Percentiles rank a stretch among this genome's conserved stretches.
Conservation (phyloP, 2,888 invertebrate genomes). For the Acanthosepion esculentum region DNA sequence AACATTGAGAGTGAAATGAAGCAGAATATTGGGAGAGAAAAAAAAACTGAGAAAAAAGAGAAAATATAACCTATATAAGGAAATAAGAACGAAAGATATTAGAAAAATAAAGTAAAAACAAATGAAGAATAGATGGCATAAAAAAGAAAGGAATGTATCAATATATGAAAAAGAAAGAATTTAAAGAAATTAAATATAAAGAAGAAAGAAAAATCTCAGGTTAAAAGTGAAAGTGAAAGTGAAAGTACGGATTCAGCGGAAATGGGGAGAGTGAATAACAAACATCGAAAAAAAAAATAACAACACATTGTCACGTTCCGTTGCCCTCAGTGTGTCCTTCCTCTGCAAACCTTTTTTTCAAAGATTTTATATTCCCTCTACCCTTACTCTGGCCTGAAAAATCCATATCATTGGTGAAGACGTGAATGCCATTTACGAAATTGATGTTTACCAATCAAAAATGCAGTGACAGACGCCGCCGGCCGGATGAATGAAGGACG, state of each 20-base stretch:
- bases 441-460: conserved; percentile 23
- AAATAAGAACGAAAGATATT: too few relatives aligned
- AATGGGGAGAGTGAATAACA: neutral
- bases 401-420: conserved; percentile 7
- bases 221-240: neutral
- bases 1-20: too few relatives aligned
- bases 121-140: too few relatives aligned
- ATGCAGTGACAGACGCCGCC: neutral
- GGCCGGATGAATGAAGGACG: neutral
- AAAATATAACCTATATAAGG: too few relatives aligned
- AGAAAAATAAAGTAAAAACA: too few relatives aligned
- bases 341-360: neutral
- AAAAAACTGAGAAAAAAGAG: too few relatives aligned
- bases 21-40: too few relatives aligned
- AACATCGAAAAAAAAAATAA: neutral
- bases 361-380: neutral
- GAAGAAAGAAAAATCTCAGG: neutral
- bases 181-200: neutral
- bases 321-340: neutral
- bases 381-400: neutral
- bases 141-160: too few relatives aligned
- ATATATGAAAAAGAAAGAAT: too few relatives aligned
- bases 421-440: conserved; percentile 22
- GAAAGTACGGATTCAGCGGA: neutral
- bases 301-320: neutral